Evolutionary conservation across 2,113 vertebrate species (phyloP), one percentile per base, ranked within the genome.

Genomic region (Gobiocypris rarus): DNA sequence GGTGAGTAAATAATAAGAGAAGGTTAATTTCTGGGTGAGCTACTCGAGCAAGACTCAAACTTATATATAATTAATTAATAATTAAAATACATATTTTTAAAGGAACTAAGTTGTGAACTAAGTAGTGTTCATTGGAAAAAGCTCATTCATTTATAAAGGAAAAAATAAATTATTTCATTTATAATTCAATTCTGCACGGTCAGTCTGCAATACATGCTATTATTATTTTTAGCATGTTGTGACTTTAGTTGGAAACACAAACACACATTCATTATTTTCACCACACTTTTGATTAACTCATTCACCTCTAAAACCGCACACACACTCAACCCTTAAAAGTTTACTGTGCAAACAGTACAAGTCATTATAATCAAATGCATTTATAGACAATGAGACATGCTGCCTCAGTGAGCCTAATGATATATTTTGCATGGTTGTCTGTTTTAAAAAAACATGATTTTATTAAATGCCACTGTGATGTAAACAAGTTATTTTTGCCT

Each of bases 401-500:
- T 19, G 24, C 14, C 34, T 61, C 56, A 28, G 13, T 31, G 41
- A 22, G 41, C 15, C 59, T 65, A 80, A 80, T 79, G 34, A 31
- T 80, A 48, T 80, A 31, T 48, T 65, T 80, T 31, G 77, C 24
- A 28, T 22, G 38, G 41, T 43, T n/a, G 52, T 77, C 75, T 41
- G 52, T 58, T 77, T 38, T 8, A 3, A 58, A 15, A 76, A 77
- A 77, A 38, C 28, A 38, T 28, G n/a, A 75, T 77, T 80, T 45
- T 63, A 73, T 63, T 24, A 85, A 63, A 77, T 34, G 75, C 34
- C 41, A 71, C 43, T 75, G 63, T 82, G 78, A 73, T 11, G 63
- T 83, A 84, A 84, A 65, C 73, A 85, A 17, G 56, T 59, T 50
- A 43, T 61, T 67, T 74, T 52, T 43, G 26, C 67, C 70, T 26